phyloP scores from a whole-genome alignment of 2,888 invertebrate genomes.

The Cordilura impudica region DNA sequence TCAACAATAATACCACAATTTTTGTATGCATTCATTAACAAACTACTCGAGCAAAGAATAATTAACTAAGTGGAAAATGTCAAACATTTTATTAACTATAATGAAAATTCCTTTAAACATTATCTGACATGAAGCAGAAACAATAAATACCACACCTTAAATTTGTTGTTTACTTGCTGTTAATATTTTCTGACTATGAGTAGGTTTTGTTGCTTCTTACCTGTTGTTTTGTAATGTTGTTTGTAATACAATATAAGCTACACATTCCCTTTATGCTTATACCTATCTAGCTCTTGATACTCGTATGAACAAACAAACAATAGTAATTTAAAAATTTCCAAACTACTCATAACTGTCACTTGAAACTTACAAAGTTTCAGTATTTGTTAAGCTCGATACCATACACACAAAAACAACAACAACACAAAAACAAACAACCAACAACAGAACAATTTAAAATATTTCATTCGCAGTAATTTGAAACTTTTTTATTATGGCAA shows the following conservation, averaged over 20 bases:
- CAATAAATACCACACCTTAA: conserved; percentile 41
- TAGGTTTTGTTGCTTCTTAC: conserved; percentile 16
- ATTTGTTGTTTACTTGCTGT: not conserved
- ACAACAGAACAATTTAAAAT: not conserved
- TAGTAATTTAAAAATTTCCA: conserved; percentile 30
- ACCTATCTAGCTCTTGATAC: not conserved
- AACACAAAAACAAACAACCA: conserved; percentile 20
- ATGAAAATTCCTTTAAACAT: conserved; percentile 2
- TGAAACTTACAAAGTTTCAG: conserved; percentile 61
- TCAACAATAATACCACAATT: not conserved
- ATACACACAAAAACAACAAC: conserved; percentile 1
- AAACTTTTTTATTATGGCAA: conserved; percentile 49
- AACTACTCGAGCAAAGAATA: not conserved
- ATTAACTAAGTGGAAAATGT: not conserved
- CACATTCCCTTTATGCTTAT: not conserved
- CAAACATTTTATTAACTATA: not conserved
- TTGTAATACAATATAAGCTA: conserved; percentile 42
- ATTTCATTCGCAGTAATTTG: conserved; percentile 35
- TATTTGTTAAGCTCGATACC: conserved; percentile 28
- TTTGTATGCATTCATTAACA: not conserved
- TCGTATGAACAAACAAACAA: conserved; percentile 25
- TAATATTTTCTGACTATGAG: no score
- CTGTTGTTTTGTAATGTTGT: conserved; percentile 56
- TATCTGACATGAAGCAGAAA: conserved; percentile 6
- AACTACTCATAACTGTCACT: conserved; percentile 64